A percentile compares a stretch with the other conserved stretches of the same genome.
These are phyloP conservation scores for Eupsilia transversa DNA, from an alignment of 2,888 invertebrate species.

Conservation along the genomic window DNA sequence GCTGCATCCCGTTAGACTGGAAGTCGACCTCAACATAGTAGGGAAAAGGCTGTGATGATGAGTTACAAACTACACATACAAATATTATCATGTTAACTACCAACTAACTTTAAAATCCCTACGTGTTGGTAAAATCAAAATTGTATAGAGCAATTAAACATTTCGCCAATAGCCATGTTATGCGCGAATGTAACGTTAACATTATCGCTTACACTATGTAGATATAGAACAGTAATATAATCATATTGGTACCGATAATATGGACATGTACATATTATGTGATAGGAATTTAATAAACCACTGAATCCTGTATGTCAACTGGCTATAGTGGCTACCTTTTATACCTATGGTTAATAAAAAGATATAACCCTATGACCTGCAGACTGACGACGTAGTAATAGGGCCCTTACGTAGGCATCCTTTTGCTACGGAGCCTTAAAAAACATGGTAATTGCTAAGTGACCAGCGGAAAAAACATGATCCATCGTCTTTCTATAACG, in stretches of 20 bases:
- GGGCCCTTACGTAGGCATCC: background rate
- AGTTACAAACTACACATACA: too few species aligned
- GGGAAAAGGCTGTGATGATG: too few species aligned
- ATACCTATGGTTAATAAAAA: background rate
- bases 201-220: conserved; percentile 42
- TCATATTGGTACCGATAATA: background rate
- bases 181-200: conserved; percentile 52
- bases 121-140: conserved; percentile 50
- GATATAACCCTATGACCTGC: background rate
- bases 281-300: background rate
- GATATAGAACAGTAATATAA: conserved; percentile 40
- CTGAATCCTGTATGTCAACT: background rate
- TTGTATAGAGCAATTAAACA: conserved; percentile 60
- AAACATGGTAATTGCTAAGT: background rate
- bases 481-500: background rate
- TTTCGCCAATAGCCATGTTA: conserved; percentile 55
- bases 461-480: background rate
- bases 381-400: background rate
- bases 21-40: too few species aligned
- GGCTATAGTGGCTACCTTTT: background rate
- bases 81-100: too few species aligned
- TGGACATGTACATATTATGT: background rate
- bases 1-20: too few species aligned
- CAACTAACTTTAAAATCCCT: conserved; percentile 17
- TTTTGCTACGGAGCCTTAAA: too few species aligned